A percentile compares a stretch with the other conserved stretches of the same genome.
Evolutionary conservation across 35 echinoderm and acorn worm genomes (phyloP).

Genomic region (Anneissia japonica): DNA sequence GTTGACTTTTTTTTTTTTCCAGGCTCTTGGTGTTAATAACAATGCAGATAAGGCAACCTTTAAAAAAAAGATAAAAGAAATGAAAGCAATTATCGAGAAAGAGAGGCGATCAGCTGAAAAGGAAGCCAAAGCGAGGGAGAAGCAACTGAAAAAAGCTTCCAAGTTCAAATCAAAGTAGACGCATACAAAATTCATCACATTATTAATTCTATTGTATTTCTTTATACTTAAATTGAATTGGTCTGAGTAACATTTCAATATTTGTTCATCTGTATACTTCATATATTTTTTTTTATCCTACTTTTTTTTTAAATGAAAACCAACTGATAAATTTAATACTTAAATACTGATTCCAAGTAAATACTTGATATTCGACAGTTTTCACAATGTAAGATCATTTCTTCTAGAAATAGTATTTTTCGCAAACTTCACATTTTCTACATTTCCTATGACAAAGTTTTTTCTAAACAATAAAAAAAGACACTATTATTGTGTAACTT

Average conservation of each 20-base stretch:
- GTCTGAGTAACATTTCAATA: too few species aligned
- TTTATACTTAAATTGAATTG: neutral
- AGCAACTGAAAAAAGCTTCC: conserved; percentile 91
- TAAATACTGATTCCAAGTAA: too few species aligned
- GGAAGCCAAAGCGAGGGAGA: conserved; percentile 82
- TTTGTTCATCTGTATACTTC: too few species aligned
- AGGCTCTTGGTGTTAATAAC: conserved; percentile 70
- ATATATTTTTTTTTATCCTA: neutral
- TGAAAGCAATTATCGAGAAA: conserved; percentile 77
- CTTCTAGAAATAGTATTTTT: too few species aligned
- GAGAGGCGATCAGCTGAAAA: conserved; percentile 68
- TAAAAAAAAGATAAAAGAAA: conserved; percentile 95
- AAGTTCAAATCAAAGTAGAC: conserved; percentile 27
- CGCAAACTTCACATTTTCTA: too few species aligned
- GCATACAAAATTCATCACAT: neutral
- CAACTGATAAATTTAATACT: too few species aligned
- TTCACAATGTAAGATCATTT: too few species aligned
- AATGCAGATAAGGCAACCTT: conserved; percentile 56
- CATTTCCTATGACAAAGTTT: too few species aligned
- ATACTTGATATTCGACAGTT: too few species aligned
- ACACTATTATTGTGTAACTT: too few species aligned
- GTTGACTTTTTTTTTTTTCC: conserved; percentile 17
- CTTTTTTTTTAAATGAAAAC: neutral
- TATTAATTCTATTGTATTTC: neutral
- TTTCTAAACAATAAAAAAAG: too few species aligned